Conservation (phyloP, 2,888 invertebrate species). For the Cheilosia pagana region DNA sequence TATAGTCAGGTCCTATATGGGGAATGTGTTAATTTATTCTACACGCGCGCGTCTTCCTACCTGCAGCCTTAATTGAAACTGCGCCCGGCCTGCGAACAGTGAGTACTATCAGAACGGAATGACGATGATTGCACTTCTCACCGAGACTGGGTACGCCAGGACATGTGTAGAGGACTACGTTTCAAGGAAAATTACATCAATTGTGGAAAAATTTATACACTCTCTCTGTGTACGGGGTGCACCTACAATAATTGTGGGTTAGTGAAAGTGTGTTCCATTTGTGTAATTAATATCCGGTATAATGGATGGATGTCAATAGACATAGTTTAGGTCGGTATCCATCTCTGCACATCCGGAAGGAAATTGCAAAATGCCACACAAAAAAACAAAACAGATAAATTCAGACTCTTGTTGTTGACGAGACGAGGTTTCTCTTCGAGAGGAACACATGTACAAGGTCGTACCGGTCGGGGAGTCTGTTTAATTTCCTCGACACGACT, state of each 20-base stretch:
- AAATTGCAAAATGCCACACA: conserved; percentile 44
- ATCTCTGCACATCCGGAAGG: conserved; percentile 48
- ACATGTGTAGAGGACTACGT: conserved; percentile 10
- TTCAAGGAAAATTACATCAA: conserved; percentile 70
- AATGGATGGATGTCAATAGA: conserved; percentile 60
- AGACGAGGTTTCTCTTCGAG: background rate
- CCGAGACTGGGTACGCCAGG: conserved; percentile 21
- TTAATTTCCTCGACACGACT: conserved; percentile 11
- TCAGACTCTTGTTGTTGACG: background rate
- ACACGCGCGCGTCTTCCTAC: conserved; percentile 8
- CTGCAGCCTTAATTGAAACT: conserved; percentile 66
- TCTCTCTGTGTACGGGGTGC: background rate
- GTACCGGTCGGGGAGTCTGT: conserved; percentile 3
- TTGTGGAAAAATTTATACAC: conserved; percentile 67
- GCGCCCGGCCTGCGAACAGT: conserved; percentile 24
- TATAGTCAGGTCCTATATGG: conserved; percentile 5
- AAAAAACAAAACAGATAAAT: conserved; percentile 7
- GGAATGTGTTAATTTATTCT: conserved; percentile 20
- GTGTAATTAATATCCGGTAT: conserved; percentile 79
- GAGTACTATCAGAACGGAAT: conserved; percentile 41
- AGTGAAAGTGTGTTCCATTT: conserved; percentile 75
- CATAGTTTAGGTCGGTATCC: conserved; percentile 40
- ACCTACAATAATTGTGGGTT: conserved; percentile 23
- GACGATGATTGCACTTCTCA: conserved; percentile 64
- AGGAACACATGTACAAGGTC: conserved; percentile 29